Conservation (phyloP, 2,888 invertebrate species). For the Mantis religiosa region DNA sequence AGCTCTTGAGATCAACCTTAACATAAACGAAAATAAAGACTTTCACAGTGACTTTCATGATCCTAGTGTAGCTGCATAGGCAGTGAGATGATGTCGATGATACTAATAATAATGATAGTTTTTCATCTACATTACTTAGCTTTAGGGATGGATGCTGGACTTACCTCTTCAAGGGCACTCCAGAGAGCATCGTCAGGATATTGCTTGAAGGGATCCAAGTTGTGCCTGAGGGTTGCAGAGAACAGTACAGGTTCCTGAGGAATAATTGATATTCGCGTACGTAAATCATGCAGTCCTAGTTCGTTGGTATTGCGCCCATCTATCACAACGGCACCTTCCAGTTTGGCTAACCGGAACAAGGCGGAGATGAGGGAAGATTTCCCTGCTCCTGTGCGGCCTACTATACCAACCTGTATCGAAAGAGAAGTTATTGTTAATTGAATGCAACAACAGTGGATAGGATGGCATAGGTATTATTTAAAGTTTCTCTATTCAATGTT, state of each 20-base stretch:
- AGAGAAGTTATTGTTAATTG: not conserved
- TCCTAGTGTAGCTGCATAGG: too few relatives aligned
- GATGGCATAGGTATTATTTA: too few relatives aligned
- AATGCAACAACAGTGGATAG: too few relatives aligned
- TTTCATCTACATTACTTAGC: too few relatives aligned
- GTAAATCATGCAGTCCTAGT: conserved; percentile 50
- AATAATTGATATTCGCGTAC: conserved; percentile 66
- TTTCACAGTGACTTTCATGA: too few relatives aligned
- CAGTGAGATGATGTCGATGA: too few relatives aligned
- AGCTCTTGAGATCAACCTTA: not conserved
- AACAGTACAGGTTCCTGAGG: conserved; percentile 78
- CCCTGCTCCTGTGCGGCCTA: conserved; percentile 28
- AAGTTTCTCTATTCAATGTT: too few relatives aligned
- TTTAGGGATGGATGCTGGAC: too few relatives aligned
- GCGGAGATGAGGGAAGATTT: conserved; percentile 29
- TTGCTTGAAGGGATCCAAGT: conserved; percentile 79
- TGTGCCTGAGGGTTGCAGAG: conserved; percentile 76
- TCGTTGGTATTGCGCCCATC: conserved; percentile 41
- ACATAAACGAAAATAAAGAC: not conserved
- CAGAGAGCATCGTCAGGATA: conserved; percentile 70
- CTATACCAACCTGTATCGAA: conserved; percentile 22
- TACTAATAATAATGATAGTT: too few relatives aligned
- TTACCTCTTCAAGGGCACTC: conserved; percentile 66
- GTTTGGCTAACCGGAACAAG: conserved; percentile 32
- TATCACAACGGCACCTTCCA: conserved; percentile 45